Conservation (phyloP, 64 coral and sea anemone species). For the Platygyra sinensis region DNA sequence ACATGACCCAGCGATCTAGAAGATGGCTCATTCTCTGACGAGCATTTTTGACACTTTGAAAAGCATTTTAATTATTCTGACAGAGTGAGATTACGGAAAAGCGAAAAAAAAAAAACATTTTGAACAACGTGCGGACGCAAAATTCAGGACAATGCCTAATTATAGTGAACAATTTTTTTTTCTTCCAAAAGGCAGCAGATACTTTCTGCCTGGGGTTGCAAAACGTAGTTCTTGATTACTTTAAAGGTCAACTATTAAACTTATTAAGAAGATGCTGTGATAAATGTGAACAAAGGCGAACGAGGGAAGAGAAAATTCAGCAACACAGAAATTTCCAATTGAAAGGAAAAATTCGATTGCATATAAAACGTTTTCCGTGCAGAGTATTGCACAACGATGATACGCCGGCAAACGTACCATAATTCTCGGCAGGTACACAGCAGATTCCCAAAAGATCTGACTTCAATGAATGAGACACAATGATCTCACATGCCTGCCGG, state of each 20-base stretch:
- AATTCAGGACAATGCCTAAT: not conserved
- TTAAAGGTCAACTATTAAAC: constrained; percentile 10
- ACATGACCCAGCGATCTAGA: not conserved
- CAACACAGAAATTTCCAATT: not conserved
- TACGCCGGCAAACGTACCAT: not conserved
- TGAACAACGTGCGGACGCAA: not conserved
- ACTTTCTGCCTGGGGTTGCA: not conserved
- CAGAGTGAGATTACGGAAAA: not conserved
- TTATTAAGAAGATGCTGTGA: not conserved
- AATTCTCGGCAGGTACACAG: not conserved
- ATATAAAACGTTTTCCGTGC: not conserved
- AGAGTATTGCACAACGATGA: not conserved
- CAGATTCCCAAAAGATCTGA: not conserved
- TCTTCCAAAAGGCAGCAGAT: too few relatives aligned
- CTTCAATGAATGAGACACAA: not conserved
- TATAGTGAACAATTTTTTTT: not conserved
- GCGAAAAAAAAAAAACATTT: not conserved
- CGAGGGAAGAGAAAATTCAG: not conserved
- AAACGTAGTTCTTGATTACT: not conserved
- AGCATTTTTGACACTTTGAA: constrained; percentile 28
- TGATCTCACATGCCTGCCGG: too few relatives aligned
- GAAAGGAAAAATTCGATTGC: not conserved
- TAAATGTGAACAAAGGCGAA: not conserved
- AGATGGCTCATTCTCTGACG: not conserved
- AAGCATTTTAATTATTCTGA: not conserved